Base-by-base conservation (phyloP, 2,113 vertebrate species). In the Neogobius melanostomus region DNA sequence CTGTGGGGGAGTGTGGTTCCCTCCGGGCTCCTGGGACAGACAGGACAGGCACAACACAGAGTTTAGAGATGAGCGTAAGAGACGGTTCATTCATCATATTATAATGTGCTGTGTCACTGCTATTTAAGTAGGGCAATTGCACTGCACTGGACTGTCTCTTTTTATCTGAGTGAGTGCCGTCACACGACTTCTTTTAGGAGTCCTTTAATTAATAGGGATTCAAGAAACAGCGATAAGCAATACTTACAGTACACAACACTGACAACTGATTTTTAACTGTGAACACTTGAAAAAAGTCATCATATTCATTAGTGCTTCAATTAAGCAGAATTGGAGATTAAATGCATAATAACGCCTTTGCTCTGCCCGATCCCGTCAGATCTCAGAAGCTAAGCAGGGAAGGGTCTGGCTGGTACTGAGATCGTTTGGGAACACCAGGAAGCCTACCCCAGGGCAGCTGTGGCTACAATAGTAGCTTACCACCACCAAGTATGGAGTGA, bases 1-100 rank as follows among this genome's bases (percentile, higher is more conserved):
- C 93, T 99, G 97, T 83, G 96, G 97, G 90, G 97, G 97, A 77
- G 96, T 99, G 92, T 98, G 96, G 90, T 97, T 97, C 90, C 96
- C 96, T 21, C 93, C 96, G 84, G 97, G 96, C 93, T 98, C 96
- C 97, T 98, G 88, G 77, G 62, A 72, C 71, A 81, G 49, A 51
- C 51, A 0, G 49, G 47, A 46, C 21, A 28, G 43, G 15, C 15
- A 50, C 66, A 17, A 52, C 49, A 7, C 45, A 43, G 46, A 54
- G 14, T n/a, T 60, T 6, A 65, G 52, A 66, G 36, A 44, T 43
- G n/a, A 79, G 49, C 7, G 28, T 65, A 15, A 44, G 17, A 56
- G 70, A 28, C 5, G 45, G 49, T 71, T 85, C 75, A 69, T 79
- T 82, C 75, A 83, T 87, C 78, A 82, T 82, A 70, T 76, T 10